Conservation (phyloP, 2,888 invertebrate genomes). For the Trisateles emortualis region DNA sequence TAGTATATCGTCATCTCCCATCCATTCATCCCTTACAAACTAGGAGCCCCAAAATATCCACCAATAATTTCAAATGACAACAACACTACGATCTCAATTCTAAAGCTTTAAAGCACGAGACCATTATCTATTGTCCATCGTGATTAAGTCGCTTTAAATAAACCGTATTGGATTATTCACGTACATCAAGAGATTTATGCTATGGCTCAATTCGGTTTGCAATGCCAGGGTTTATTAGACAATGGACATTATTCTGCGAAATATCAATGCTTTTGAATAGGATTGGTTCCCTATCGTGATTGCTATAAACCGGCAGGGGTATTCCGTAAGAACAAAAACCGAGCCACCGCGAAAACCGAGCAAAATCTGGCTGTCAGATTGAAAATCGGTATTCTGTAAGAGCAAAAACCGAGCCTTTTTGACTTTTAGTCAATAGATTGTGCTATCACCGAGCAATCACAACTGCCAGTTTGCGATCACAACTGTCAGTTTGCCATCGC, state of each 20-base stretch:
- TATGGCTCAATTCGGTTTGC: constrained; percentile 1
- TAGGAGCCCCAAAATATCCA: background rate
- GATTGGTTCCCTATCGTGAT: constrained; percentile 4
- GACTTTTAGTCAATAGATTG: too few species aligned
- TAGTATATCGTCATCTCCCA: background rate
- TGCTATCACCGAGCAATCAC: too few species aligned
- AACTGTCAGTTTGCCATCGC: too few species aligned
- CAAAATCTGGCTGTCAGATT: too few species aligned
- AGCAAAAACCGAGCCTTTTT: too few species aligned
- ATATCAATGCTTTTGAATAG: constrained; percentile 4
- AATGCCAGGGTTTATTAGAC: constrained; percentile 8
- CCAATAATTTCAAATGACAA: constrained; percentile 4
- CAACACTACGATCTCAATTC: constrained; percentile 1
- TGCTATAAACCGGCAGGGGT: constrained; percentile 4
- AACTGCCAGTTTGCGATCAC: too few species aligned
- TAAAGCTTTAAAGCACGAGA: background rate
- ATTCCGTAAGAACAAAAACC: too few species aligned
- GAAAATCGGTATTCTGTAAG: too few species aligned
- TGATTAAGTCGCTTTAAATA: constrained; percentile 17
- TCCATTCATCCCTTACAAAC: background rate
- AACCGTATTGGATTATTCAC: constrained; percentile 4
- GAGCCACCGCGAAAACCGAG: too few species aligned
- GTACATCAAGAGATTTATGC: constrained; percentile 6
- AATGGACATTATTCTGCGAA: constrained; percentile 11
- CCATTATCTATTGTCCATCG: constrained; percentile 9